Percentiles rank a stretch among this genome's conserved stretches.
Evolutionary conservation across 1,140 invertebrate genomes (phyloP).

Genomic region (Laupala kohalensis): DNA sequence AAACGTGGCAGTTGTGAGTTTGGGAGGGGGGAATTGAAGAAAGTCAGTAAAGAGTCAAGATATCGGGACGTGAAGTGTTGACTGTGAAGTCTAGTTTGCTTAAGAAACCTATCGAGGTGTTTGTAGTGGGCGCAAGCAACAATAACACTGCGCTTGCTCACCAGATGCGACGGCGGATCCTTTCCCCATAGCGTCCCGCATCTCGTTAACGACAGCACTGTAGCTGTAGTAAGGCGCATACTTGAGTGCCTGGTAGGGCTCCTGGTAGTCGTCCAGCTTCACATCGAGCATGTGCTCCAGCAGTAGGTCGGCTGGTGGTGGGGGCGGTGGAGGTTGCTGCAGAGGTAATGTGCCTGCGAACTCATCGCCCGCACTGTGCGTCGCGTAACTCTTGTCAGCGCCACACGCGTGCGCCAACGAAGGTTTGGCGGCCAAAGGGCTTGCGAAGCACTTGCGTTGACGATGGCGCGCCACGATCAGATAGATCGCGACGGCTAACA

Average conservation of each 20-base stretch:
- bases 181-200: slow-evolving; percentile 53
- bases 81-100: too few relatives aligned
- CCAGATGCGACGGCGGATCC: slow-evolving; percentile 35
- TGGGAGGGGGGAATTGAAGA: too few relatives aligned
- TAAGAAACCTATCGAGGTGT: too few relatives aligned
- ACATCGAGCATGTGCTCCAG: slow-evolving; percentile 31
- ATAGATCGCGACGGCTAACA: slow-evolving; percentile 58
- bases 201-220: slow-evolving; percentile 61
- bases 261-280: slow-evolving; percentile 63
- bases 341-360: slow-evolving; percentile 25
- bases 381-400: slow-evolving; percentile 34
- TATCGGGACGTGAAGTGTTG: too few relatives aligned
- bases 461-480: slow-evolving; percentile 62
- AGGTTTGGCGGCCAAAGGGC: slow-evolving; percentile 49
- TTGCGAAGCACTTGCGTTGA: slow-evolving; percentile 62
- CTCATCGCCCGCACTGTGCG: slow-evolving; percentile 26
- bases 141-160: too few relatives aligned
- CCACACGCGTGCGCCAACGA: slow-evolving; percentile 30
- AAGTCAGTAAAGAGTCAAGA: too few relatives aligned
- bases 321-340: slow-evolving; percentile 25
- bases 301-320: slow-evolving; percentile 37
- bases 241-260: slow-evolving; percentile 61
- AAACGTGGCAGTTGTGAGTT: too few relatives aligned
- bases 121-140: too few relatives aligned
- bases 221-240: slow-evolving; percentile 67